Conservation (phyloP, 2,113 vertebrate genomes). For the Phyllopteryx taeniolatus region DNA sequence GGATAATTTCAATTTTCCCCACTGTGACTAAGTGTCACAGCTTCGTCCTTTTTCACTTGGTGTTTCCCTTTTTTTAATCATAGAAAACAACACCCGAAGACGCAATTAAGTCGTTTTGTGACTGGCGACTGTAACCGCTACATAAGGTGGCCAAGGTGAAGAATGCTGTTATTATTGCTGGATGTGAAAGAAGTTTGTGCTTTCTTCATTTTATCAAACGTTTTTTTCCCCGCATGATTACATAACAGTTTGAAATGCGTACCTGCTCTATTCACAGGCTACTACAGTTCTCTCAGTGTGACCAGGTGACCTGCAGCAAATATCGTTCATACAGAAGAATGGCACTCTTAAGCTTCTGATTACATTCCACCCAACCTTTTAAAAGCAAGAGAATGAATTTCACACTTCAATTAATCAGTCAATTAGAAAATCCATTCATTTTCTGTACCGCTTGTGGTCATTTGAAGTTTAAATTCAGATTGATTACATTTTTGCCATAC, state of each 20-base stretch:
- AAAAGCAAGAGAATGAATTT: too few species aligned
- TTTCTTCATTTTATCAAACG: not conserved
- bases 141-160: not conserved
- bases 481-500: too few species aligned
- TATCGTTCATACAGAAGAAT: not conserved
- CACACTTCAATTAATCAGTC: too few species aligned
- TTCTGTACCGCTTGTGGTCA: too few species aligned
- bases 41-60: not conserved
- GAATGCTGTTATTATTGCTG: not conserved
- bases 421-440: too few species aligned
- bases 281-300: not conserved
- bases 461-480: too few species aligned
- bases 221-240: not conserved
- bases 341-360: too few species aligned
- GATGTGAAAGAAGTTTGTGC: not conserved
- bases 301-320: not conserved
- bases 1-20: not conserved
- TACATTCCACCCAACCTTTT: too few species aligned
- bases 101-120: not conserved
- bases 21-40: slow-evolving; percentile 2
- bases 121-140: not conserved
- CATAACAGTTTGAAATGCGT: not conserved
- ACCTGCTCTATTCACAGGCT: not conserved
- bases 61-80: not conserved
- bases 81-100: not conserved